Evolutionary conservation across 2,113 vertebrate species (phyloP).

Genomic region (Lipotes vexillifer): DNA sequence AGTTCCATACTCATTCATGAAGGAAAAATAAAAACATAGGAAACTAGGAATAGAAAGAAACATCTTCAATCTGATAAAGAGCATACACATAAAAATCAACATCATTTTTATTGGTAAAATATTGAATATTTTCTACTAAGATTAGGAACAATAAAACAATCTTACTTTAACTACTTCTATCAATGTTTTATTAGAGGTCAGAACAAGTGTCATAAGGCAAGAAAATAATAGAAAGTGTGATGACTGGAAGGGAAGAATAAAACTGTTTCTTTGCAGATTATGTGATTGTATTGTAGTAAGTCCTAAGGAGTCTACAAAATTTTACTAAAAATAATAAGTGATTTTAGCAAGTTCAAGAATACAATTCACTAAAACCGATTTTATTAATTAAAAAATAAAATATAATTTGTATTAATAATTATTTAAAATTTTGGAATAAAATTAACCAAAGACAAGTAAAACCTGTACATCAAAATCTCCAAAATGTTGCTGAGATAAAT

Average conservation of each 20-base stretch:
- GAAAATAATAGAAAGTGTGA: background rate
- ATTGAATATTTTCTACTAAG: background rate
- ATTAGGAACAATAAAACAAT: background rate
- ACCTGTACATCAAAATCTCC: background rate
- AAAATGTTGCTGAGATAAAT: background rate
- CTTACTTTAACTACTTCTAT: background rate
- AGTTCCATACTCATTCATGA: background rate
- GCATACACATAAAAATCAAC: background rate
- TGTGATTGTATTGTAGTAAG: background rate
- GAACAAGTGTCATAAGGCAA: background rate
- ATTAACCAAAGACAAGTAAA: background rate
- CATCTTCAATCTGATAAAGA: background rate
- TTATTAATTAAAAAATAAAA: background rate
- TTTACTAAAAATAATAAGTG: background rate
- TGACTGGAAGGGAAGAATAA: background rate
- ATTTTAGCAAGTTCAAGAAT: background rate
- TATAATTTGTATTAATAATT: background rate
- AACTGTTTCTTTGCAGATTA: background rate
- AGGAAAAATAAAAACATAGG: background rate
- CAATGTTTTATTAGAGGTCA: background rate
- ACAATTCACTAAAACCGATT: background rate
- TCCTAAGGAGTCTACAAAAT: background rate
- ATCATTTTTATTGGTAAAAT: background rate
- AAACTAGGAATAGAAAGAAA: background rate
- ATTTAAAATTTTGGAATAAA: background rate